These are phyloP conservation scores for Narcine bancroftii DNA, from an alignment of 2,113 vertebrate species.

Conservation along the genomic window DNA sequence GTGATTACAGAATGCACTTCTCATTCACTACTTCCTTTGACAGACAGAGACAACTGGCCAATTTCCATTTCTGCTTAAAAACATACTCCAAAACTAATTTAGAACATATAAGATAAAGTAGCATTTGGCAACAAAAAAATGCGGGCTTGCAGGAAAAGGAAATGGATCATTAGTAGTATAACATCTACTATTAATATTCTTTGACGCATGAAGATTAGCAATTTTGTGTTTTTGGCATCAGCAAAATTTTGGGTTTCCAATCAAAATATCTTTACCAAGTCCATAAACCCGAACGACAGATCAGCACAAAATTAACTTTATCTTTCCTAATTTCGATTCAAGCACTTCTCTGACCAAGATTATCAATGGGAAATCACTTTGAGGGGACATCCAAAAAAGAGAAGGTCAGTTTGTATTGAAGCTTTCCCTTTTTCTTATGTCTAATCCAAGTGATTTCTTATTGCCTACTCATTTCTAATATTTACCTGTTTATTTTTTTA, in stretches of 20 bases:
- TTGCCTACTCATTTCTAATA: neutral
- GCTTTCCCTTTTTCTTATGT: neutral
- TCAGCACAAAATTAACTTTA: neutral
- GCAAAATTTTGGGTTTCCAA: neutral
- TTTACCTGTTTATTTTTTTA: neutral
- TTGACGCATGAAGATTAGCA: neutral
- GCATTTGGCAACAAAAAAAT: neutral
- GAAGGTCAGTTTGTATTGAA: neutral
- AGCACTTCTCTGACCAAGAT: neutral
- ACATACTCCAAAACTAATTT: neutral
- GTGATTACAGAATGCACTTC: slow-evolving; percentile 28
- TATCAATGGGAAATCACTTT: no score
- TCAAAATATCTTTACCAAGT: neutral
- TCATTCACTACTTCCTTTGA: neutral
- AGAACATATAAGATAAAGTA: neutral
- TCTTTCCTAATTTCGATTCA: neutral
- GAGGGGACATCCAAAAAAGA: no score
- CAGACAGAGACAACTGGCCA: neutral
- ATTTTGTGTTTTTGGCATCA: neutral
- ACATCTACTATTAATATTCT: neutral
- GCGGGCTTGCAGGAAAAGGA: neutral
- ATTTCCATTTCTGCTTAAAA: neutral
- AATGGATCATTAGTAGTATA: neutral
- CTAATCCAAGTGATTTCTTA: neutral
- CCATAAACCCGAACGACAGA: neutral